Base-by-base conservation (phyloP, 2,113 vertebrate genomes). In the Synchiropus splendidus region DNA sequence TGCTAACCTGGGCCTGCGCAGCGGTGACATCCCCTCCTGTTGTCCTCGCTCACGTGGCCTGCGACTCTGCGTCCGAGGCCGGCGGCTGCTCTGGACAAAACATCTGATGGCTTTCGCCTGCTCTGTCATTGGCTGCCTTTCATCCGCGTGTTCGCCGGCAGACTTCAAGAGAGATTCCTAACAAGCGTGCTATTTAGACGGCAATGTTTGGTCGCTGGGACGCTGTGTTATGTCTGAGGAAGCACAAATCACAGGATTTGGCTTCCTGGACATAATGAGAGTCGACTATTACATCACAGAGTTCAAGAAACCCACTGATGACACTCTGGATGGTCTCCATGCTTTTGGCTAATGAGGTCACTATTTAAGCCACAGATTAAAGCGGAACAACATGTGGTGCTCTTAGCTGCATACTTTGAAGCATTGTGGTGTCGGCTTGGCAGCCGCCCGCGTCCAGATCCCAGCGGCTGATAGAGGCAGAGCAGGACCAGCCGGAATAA, bases 141-240 rank as follows among this genome's bases (percentile, higher is more conserved):
- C 58, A 79, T 79, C 67, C 66, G 57, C 45, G 59, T 56, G 58
- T 43, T n/a, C n/a, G n/a, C n/a, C n/a, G n/a, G 37, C 48, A 70
- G 61, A 81, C 64, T 74, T 85, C 68, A 83, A 82, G 68, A 64
- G 54, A 80, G 75, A 80, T 77, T 78, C 67, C 66, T 72, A 72
- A 77, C 67, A 79, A 82, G 72, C 64, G 72, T 77, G 71, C 75
- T 68, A 81, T 83, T 82, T 81, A 63, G 63, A 66, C 62, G 44
- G 51, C 80, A 71, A 80, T 72, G 74, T 80, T 75, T 65, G 54
- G 63, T 58, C 58, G 44, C 49, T 54, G 64, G 49, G 73, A 77
- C 48, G 64, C 43, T 63, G 65, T 81, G 77, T 81, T 81, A 74
- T 78, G 75, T 78, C 72, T 79, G 68, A 67, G 62, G 70, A 58